These are phyloP conservation scores for Remorina albescens DNA, from an alignment of 2,797 vertebrate genomes.

Conservation along the genomic window DNA sequence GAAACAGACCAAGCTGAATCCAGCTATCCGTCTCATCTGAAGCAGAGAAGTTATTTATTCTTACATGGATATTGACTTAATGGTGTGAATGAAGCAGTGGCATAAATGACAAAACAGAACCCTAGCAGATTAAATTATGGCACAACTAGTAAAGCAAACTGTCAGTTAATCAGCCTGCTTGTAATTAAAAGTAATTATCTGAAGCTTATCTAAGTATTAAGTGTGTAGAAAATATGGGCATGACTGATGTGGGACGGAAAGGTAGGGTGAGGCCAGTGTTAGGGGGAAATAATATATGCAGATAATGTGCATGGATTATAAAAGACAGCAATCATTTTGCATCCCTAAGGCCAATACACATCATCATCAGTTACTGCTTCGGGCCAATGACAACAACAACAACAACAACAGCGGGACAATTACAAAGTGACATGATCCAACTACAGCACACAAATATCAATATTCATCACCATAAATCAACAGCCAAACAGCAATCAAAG, in stretches of 20 bases:
- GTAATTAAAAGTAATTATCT: neutral
- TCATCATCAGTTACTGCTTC: neutral
- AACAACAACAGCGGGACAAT: neutral
- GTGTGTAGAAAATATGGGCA: neutral
- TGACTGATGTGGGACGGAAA: neutral
- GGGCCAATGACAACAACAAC: neutral
- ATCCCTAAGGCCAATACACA: neutral
- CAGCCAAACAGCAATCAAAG: slow-evolving; percentile 2
- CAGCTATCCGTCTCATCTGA: neutral
- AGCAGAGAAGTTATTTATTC: neutral
- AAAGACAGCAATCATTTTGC: neutral
- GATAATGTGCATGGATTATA: neutral
- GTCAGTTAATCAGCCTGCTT: neutral
- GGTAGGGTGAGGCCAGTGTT: too few relatives aligned
- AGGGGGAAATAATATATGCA: neutral
- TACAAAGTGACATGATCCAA: too few relatives aligned
- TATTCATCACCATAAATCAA: neutral
- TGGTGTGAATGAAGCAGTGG: neutral
- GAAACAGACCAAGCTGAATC: neutral
- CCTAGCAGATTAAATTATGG: neutral
- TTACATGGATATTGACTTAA: neutral
- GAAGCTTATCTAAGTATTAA: neutral
- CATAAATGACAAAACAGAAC: neutral
- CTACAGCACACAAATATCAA: neutral
- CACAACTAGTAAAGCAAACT: neutral